Base-by-base conservation (phyloP, 2,888 invertebrate species). In the Hydrotaea diabolus region DNA sequence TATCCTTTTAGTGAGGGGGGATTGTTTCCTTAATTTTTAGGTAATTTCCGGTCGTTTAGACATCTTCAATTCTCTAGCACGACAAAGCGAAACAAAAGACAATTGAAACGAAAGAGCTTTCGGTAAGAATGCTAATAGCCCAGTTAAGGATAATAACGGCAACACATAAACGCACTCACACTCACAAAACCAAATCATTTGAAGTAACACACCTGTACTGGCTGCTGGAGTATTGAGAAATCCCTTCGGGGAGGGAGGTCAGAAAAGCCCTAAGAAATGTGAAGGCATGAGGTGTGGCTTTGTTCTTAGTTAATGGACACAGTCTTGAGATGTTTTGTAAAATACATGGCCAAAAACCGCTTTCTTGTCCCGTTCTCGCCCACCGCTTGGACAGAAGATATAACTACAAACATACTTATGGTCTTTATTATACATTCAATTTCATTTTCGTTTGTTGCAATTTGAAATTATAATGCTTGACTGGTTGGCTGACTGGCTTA, bases 1-100 rank as follows among this genome's bases (percentile, higher is more conserved):
- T 69, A 43, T 69, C 69, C 43, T 23, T 69, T 69, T 69, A n/a
- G 21, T 69, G 69, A n/a, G n/a, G 46, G 11, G 17, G 66, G 23
- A 75, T 82, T 17, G 74, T 77, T 80, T 62, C 80, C 17, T 72
- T 72, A 81, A 83, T 83, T 77, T 77, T 77, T 80, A 77, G 77
- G 84, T 86, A 84, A 86, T 85, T 86, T 86, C 86, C 86, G 86
- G 86, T 85, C 86, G 75, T 85, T 86, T 86, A 75, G 86, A 81
- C 84, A 83, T 81, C 77, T 85, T 77, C 49, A 26, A 23, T 79
- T 78, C 81, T 72, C 73, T 11, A 9, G 9, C n/a, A 83, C 71
- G 46, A 53, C n/a, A 55, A 57, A 23, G 80, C 71, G 55, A 36
- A 39, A 43, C 74, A 23, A 49, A 31, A 11, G 62, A 62, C 62